Evolutionary conservation across 2,113 vertebrate species (phyloP), one percentile per base, ranked within the genome.

Genomic region (Bufo bufo): DNA sequence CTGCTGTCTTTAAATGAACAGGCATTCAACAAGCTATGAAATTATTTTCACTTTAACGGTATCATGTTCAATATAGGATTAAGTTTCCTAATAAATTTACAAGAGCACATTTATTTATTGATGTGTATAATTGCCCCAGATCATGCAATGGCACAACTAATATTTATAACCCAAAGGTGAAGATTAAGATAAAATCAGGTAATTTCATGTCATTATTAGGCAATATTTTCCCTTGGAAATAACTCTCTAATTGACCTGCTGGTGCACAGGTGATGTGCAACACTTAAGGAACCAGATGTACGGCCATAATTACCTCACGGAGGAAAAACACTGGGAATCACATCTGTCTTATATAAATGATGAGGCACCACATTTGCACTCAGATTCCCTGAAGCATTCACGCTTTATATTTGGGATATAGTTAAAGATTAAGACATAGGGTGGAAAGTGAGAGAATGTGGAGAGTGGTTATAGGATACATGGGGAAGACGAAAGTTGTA

Each of bases 101-200:
- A 33, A 33, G 33, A 33, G 33, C 33, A 33, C 33, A 33, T 33
- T 33, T 33, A 33, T 59, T 52, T 52, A 52, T 52, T 52, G 9
- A 52, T 52, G 9, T 58, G 8, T 58, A 58, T 12, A 20, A n/a
- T 65, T 65, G 20, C 20, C 20, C 20, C 5, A 52, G 5, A n/a
- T 50, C 13, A 54, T 4, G 11, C 20, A 92, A 93, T 93, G 93
- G 93, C 86, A 92, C 93, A 93, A 89, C 91, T 92, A 93, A 94
- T 88, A 85, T 90, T 85, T 93, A 85, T n/a, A 23, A 23, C 65
- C 66, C 4, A 16, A 16, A 72, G 33, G 11, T 94, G 92, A 88
- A 86, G 77, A 74, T 81, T 49, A 16, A 74, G 66, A 54, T 16
- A n/a, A 80, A 54, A 80, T 78, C 50, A 23, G 23, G 13, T 43